Percentiles rank a stretch among this genome's conserved stretches.
Conservation (phyloP, 2,797 vertebrate species). For the Takifugu rubripes region DNA sequence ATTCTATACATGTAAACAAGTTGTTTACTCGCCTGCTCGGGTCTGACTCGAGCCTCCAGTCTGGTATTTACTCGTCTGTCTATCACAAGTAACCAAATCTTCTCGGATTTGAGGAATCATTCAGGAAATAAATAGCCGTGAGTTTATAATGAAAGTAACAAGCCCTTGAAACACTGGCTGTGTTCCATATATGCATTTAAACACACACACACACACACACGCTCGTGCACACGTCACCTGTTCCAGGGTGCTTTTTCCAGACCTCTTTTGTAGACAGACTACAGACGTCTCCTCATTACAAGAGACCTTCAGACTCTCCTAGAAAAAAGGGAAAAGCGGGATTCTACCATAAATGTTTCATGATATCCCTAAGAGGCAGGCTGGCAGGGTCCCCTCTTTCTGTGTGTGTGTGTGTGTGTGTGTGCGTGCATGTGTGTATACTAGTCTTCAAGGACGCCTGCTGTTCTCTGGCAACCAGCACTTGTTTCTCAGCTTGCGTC, state of each 20-base stretch:
- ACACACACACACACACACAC: conserved; percentile 8
- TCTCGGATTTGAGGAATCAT: too few species aligned
- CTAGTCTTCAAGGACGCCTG: conserved; percentile 68
- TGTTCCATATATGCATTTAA: conserved; percentile 4
- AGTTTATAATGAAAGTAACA: conserved; percentile 10
- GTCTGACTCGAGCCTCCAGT: too few species aligned
- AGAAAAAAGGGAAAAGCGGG: conserved; percentile 38
- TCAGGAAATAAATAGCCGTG: too few species aligned
- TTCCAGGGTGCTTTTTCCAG: conserved; percentile 44
- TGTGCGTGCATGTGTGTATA: conserved; percentile 8
- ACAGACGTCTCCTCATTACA: conserved; percentile 70
- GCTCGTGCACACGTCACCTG: conserved; percentile 44
- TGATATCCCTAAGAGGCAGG: conserved; percentile 62
- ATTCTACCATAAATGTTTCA: conserved; percentile 74
- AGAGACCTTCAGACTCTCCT: conserved; percentile 69
- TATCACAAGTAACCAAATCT: too few species aligned
- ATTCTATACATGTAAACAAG: too few species aligned
- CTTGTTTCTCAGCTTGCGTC: conserved; percentile 55
- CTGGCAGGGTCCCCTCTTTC: conserved; percentile 45
- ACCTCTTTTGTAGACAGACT: conserved; percentile 58
- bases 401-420: conserved; percentile 16
- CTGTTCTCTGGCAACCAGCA: conserved; percentile 62
- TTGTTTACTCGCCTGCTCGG: too few species aligned
- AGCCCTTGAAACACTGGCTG: conserved; percentile 26
- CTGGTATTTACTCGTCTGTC: too few species aligned